Percentiles rank a stretch among this genome's conserved stretches.
phyloP scores from a whole-genome alignment of 2,888 invertebrate genomes.

The Amblyjoppa proteus region DNA sequence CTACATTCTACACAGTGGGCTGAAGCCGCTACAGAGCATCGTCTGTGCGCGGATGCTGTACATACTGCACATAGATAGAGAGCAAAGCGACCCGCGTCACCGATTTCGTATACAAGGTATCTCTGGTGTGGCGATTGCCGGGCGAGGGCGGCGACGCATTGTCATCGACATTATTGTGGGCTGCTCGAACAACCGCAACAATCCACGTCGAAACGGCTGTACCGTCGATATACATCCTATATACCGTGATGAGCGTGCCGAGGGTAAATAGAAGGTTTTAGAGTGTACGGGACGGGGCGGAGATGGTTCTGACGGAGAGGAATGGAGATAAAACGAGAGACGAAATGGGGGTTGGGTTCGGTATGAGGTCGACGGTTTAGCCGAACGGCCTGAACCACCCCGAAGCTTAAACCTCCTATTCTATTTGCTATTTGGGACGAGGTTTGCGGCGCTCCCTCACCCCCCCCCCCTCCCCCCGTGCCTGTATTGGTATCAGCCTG shows the following conservation, averaged over 20 bases:
- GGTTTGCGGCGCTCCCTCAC: background rate
- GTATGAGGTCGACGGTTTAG: constrained; percentile 17
- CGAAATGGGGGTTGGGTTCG: constrained; percentile 16
- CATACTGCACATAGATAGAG: background rate
- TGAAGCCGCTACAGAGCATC: background rate
- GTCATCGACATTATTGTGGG: constrained; percentile 74
- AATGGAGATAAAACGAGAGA: constrained; percentile 27
- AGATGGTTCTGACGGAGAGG: background rate
- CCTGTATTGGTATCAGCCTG: background rate
- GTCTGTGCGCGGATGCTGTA: background rate
- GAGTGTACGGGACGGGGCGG: background rate
- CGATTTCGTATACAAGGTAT: constrained; percentile 28
- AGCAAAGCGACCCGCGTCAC: constrained; percentile 50
- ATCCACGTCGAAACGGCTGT: constrained; percentile 44
- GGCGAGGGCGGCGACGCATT: constrained; percentile 63
- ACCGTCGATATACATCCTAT: constrained; percentile 4
- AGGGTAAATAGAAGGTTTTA: constrained; percentile 22
- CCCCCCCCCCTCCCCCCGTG: too few relatives aligned
- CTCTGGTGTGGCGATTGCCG: constrained; percentile 45
- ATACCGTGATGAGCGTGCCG: constrained; percentile 33
- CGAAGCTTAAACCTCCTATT: constrained; percentile 33
- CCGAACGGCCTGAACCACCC: constrained; percentile 38
- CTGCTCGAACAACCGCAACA: constrained; percentile 64
- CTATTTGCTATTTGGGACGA: constrained; percentile 43
- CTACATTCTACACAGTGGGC: background rate